Conservation (phyloP, 2,113 vertebrate species). For the Zingel zingel region DNA sequence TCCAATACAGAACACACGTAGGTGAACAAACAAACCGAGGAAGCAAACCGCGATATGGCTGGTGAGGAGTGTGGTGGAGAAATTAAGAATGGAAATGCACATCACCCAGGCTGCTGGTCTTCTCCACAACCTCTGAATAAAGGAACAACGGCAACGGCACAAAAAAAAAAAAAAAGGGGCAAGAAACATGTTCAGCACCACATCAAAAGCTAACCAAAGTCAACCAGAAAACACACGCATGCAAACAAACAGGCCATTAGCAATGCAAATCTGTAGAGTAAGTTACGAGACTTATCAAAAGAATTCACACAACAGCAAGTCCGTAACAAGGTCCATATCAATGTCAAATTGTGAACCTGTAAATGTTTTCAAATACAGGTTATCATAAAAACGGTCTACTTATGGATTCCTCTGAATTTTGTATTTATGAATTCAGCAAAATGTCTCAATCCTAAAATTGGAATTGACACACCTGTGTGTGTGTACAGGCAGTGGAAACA, state of each 20-base stretch:
- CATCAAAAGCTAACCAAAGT: constrained; percentile 16
- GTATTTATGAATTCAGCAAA: too few relatives aligned
- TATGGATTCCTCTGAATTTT: too few relatives aligned
- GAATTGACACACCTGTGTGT: too few relatives aligned
- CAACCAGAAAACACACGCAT: background rate
- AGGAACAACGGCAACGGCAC: background rate
- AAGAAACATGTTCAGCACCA: background rate
- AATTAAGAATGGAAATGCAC: constrained; percentile 21
- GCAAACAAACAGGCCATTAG: constrained; percentile 16
- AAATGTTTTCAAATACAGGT: too few relatives aligned
- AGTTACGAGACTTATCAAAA: background rate
- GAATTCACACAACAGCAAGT: background rate
- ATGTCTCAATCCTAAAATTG: too few relatives aligned
- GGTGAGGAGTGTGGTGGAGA: background rate
- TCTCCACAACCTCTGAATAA: background rate
- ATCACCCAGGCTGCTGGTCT: background rate
- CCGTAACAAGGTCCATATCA: background rate
- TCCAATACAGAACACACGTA: constrained; percentile 31
- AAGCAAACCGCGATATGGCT: constrained; percentile 1
- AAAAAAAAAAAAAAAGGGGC: background rate
- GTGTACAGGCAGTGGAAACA: too few relatives aligned
- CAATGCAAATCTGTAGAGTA: constrained; percentile 18
- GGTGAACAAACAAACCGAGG: constrained; percentile 28
- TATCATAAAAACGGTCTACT: too few relatives aligned
- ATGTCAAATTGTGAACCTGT: background rate